Evolutionary conservation across 2,113 vertebrate genomes (phyloP), one percentile per base, ranked within the genome.

Genomic region (Pampusana beccarii): DNA sequence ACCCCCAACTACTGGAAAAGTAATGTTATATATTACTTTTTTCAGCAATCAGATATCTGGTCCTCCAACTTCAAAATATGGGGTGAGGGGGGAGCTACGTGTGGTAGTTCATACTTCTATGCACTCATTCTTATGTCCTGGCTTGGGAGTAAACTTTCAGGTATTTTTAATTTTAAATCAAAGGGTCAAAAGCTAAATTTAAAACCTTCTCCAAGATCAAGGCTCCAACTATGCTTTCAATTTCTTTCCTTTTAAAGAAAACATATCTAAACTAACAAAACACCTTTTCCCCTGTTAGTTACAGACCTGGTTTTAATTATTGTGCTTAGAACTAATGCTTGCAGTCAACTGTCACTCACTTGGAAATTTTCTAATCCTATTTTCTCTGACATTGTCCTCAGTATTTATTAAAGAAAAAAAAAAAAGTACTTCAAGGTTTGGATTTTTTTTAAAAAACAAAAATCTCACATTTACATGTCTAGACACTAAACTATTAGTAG

Each of bases 21-120:
- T 16, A 6, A 31, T 62, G 80, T 69, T 7, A 38, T 7, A 5
- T 20, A 28, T 26, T n/a, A 65, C 2, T 44, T 44, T 46, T 10
- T 46, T 38, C 19, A 69, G 7, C 23, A 34, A 36, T 61, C 25
- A 46, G 11, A 31, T 20, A 25, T 4, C 26, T 57, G 46, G 24
- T 92, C 17, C 20, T 80, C 31, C 5, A 50, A 2, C 46, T 73
- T 77, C 64, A 91, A 78, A 84, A 56, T 16, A 44, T 9, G 14
- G 9, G 5, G 44, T 9, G 0, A 5, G 2, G 5, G 0, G 9
- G 13, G 7, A 12, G 11, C 4, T 84, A 6, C 11, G 5, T 17
- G 10, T 34, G 11, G 6, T 31, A 61, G 16, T 44, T 77, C 28
- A 61, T 14, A 13, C 64, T 82, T 51, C 21, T 64, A 8, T 10